Conservation (phyloP, 2,113 vertebrate species). For the Atlantisia rogersi region DNA sequence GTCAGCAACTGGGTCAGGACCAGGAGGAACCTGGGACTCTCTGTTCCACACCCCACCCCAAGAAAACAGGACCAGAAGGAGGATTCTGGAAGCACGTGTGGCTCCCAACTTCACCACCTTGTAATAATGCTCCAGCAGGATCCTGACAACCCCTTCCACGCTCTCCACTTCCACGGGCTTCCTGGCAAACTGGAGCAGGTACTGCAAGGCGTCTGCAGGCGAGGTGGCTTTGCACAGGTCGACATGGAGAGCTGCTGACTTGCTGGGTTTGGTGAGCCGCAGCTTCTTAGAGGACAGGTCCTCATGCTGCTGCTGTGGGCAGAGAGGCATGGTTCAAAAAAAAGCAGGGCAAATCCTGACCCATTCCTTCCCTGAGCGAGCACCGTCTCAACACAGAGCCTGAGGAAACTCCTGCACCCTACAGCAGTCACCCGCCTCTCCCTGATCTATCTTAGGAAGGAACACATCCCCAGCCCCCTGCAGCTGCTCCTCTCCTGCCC, state of each 20-base stretch:
- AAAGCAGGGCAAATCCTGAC: background rate
- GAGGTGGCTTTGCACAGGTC: constrained; percentile 94
- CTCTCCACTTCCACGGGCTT: constrained; percentile 95
- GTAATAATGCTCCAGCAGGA: constrained; percentile 96
- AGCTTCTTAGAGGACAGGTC: constrained; percentile 89
- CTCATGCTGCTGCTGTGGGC: constrained; percentile 84
- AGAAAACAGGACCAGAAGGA: background rate
- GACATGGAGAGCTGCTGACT: constrained; percentile 92
- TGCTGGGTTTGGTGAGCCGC: constrained; percentile 94
- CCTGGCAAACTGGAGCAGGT: constrained; percentile 92
- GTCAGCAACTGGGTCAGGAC: background rate
- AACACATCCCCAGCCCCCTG: rapidly evolving
- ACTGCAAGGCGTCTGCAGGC: constrained; percentile 92
- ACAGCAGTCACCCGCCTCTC: rapidly evolving
- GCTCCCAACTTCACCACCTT: constrained; percentile 78
- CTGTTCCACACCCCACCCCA: background rate
- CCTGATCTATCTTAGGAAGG: rapidly evolving
- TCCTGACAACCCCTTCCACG: constrained; percentile 91
- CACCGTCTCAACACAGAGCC: background rate
- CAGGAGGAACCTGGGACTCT: background rate
- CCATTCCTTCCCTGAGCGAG: rapidly evolving
- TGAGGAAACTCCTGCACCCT: background rate
- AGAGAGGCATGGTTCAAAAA: background rate
- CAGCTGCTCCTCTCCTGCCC: background rate
- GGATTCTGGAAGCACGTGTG: rapidly evolving